Conservation (phyloP, 2,797 vertebrate genomes). For the Rhinatrema bivittatum region DNA sequence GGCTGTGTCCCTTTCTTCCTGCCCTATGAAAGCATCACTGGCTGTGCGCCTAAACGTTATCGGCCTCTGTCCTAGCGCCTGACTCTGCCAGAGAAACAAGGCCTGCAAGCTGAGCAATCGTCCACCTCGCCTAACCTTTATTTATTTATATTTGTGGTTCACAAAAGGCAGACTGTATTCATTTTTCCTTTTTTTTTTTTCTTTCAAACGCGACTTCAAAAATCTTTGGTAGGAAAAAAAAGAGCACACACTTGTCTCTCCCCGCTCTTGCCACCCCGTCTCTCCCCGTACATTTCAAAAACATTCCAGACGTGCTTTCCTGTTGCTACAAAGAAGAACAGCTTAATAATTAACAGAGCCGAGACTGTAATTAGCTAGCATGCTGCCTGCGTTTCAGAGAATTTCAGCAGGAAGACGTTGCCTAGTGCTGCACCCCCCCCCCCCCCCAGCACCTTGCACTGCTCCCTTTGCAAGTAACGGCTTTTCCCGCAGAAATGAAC, state of each 20-base stretch:
- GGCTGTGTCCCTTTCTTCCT: too few relatives aligned
- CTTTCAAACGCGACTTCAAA: neutral
- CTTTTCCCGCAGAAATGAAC: too few relatives aligned
- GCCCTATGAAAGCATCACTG: too few relatives aligned
- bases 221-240: neutral
- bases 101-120: neutral
- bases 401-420: too few relatives aligned
- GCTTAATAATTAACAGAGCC: conserved; percentile 2
- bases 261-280: neutral
- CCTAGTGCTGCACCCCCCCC: too few relatives aligned
- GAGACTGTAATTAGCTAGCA: neutral
- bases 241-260: fast-evolving
- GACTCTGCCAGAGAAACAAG: neutral
- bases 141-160: neutral
- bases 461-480: too few relatives aligned
- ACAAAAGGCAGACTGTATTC: neutral
- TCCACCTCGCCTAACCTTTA: neutral
- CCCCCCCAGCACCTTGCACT: too few relatives aligned
- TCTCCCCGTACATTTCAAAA: neutral
- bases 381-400: neutral
- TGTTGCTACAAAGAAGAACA: neutral
- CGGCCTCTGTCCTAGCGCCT: too few relatives aligned
- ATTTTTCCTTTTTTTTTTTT: neutral
- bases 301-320: neutral
- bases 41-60: too few relatives aligned